Conservation (phyloP, 2,113 vertebrate genomes). For the Rhinolophus sinicus region DNA sequence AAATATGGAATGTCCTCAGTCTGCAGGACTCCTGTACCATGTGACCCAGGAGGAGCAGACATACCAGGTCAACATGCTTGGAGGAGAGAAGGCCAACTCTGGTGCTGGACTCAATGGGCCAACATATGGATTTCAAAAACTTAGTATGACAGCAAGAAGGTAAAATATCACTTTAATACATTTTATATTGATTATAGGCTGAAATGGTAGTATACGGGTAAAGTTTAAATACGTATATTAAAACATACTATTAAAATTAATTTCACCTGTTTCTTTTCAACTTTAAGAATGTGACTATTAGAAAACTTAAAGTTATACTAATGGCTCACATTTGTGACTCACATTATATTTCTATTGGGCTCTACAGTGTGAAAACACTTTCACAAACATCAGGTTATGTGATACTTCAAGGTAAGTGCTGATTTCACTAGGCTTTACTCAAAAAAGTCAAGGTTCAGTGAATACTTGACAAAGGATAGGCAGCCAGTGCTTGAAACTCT, state of each 20-base stretch:
- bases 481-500: neutral
- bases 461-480: neutral
- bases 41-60: constrained; percentile 85
- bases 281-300: neutral
- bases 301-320: neutral
- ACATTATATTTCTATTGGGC: neutral
- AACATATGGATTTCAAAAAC: neutral
- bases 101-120: constrained; percentile 78
- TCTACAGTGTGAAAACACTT: neutral
- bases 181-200: neutral
- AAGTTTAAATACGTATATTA: neutral
- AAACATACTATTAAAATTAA: neutral
- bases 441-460: neutral
- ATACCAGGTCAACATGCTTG: constrained; percentile 76
- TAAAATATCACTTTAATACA: neutral
- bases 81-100: constrained; percentile 52
- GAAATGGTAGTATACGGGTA: neutral
- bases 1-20: constrained; percentile 68
- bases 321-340: neutral
- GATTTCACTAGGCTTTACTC: neutral
- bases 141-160: neutral
- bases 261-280: neutral
- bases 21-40: constrained; percentile 76
- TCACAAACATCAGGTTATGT: neutral
- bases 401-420: neutral